Evolutionary conservation across 2,888 invertebrate species (phyloP).

Genomic region (Dione juno): DNA sequence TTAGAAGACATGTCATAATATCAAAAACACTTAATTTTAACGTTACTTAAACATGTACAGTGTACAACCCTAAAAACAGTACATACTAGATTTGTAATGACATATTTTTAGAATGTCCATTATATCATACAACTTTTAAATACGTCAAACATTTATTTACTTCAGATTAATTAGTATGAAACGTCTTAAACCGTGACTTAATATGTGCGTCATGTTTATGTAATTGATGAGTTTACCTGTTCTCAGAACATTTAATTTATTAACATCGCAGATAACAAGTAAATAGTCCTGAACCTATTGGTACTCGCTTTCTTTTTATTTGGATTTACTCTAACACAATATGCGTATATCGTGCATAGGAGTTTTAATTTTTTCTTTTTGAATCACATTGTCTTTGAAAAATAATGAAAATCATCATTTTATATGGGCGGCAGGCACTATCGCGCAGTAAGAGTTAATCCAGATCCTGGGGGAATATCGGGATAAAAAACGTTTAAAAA

Average conservation of each 20-base stretch:
- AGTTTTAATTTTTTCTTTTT: too few species aligned
- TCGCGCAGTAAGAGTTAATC: too few species aligned
- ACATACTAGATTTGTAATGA: background rate
- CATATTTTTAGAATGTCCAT: background rate
- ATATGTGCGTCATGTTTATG: slow-evolving; percentile 13
- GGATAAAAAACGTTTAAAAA: too few species aligned
- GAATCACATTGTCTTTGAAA: too few species aligned
- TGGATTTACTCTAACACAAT: too few species aligned
- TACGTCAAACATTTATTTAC: slow-evolving; percentile 8
- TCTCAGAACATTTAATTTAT: background rate
- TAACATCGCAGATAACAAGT: background rate
- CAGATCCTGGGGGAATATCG: too few species aligned
- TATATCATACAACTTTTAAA: background rate
- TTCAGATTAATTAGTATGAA: background rate
- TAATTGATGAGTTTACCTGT: background rate
- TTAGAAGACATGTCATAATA: slow-evolving; percentile 43
- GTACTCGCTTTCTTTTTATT: too few species aligned
- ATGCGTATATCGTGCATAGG: too few species aligned
- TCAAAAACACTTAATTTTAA: slow-evolving; percentile 39
- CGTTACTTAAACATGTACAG: background rate
- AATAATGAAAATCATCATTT: too few species aligned
- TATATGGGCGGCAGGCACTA: too few species aligned
- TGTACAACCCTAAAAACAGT: background rate
- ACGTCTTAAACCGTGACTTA: background rate
- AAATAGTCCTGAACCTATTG: background rate